Conservation (phyloP, 2,113 vertebrate genomes). For the Gymnocephalus cernua region DNA sequence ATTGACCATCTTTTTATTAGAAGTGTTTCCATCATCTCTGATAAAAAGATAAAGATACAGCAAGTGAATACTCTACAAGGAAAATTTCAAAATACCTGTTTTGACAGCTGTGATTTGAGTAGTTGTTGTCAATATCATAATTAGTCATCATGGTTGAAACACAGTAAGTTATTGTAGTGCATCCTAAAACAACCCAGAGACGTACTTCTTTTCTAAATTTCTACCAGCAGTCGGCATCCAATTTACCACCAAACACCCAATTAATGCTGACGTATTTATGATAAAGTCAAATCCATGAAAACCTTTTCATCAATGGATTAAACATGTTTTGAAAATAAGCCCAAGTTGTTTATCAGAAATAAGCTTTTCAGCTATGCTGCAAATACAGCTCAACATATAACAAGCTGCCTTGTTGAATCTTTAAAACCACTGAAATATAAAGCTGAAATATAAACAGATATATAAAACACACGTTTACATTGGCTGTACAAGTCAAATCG, state of each 20-base stretch:
- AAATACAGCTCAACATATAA: not conserved
- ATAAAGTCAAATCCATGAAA: not conserved
- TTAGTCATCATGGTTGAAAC: not conserved
- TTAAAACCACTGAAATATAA: not conserved
- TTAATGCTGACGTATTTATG: not conserved
- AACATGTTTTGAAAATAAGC: not conserved
- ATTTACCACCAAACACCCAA: not conserved
- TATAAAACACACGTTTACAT: too few species aligned
- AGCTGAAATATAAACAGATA: too few species aligned
- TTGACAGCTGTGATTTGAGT: not conserved
- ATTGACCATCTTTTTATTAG: not conserved
- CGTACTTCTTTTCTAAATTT: not conserved
- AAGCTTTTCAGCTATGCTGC: not conserved
- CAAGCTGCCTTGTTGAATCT: not conserved
- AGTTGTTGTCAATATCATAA: not conserved
- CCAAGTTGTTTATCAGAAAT: not conserved
- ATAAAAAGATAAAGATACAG: not conserved
- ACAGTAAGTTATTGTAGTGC: not conserved
- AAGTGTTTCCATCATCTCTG: not conserved
- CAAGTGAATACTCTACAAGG: not conserved
- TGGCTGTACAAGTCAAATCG: too few species aligned
- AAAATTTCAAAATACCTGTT: not conserved
- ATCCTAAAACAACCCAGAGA: constrained; percentile 13
- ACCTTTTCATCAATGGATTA: not conserved
- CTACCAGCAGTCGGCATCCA: not conserved